Evolutionary conservation across 2,888 invertebrate genomes (phyloP), one percentile per base, ranked within the genome.

Genomic region (Lasioglossum calceatum): DNA sequence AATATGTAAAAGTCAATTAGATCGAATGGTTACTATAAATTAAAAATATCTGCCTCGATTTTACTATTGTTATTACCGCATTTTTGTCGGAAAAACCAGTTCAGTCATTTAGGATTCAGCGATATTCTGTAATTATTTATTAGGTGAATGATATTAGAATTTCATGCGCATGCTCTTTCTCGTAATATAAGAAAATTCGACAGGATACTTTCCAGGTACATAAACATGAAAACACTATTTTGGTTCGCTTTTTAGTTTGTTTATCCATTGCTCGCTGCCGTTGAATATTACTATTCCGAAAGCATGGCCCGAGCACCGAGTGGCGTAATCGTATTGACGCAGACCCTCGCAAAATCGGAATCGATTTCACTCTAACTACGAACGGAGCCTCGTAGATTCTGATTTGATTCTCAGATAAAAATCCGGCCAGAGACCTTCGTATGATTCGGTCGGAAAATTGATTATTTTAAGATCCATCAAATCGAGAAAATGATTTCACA

Each of bases 381-480:
- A 77, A 54, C 67, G 36, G 36, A 44, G 72, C 47, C 58, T 27
- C 71, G 61, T 61, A 54, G 64, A 76, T 58, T 77, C 70, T 19
- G 78, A 71, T 78, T 58, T 27, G 16, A 47, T 16, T 39, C 42
- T 71, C 12, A 42, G 67, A 81, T 81, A 81, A 77, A 81, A 81
- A 42, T 27, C 36, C 27, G 47, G 54, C 19, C 78, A 39, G 23
- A 72, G 39, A 72, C 7, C 27, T 19, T 8, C 27, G 39, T 61
- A 61, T 42, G 32, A 44, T 79, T 44, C 42, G 58, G 54, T 81
- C 77, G 3, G 27, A 27, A 27, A 58, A 27, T 36, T 72, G 81
- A 70, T 71, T 72, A n/a, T 71, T 72, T 78, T 19, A n/a, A 23
- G 3, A 19, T 14, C 16, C 36, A 44, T n/a, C 16, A 27, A 72